Conservation (phyloP, 2,888 invertebrate species). For the Synanthedon vespiformis region DNA sequence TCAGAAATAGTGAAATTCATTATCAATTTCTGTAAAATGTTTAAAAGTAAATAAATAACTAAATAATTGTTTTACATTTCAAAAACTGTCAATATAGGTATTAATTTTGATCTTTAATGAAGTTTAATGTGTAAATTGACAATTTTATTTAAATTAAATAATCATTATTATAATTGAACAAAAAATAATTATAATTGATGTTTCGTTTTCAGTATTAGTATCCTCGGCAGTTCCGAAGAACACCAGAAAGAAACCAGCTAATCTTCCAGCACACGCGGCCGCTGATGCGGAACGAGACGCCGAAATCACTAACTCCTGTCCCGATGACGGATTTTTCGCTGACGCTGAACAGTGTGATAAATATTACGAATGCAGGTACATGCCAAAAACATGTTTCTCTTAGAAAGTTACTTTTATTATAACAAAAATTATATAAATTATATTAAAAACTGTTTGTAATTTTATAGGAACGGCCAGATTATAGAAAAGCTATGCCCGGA, state of each 20-base stretch:
- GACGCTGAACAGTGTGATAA: slow-evolving; percentile 90
- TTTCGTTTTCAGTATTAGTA: slow-evolving; percentile 32
- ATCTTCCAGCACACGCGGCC: slow-evolving; percentile 30
- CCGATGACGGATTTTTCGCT: slow-evolving; percentile 87
- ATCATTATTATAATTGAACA: neutral
- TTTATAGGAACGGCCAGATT: slow-evolving; percentile 74
- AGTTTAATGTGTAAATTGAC: no score
- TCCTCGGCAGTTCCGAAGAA: slow-evolving; percentile 43
- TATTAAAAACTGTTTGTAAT: neutral
- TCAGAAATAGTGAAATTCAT: no score
- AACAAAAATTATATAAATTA: neutral
- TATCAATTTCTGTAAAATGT: no score
- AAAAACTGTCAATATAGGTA: neutral
- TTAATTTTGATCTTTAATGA: no score
- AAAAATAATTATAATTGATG: no score
- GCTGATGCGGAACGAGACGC: slow-evolving; percentile 50
- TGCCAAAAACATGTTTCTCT: slow-evolving; percentile 1
- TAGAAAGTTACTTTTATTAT: neutral
- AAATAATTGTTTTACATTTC: neutral
- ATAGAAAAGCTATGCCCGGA: slow-evolving; percentile 87
- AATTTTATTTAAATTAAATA: no score
- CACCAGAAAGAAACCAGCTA: slow-evolving; percentile 36
- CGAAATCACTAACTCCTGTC: slow-evolving; percentile 76
- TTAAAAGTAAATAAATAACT: no score
- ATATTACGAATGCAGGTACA: slow-evolving; percentile 82